These are phyloP conservation scores for Microchirus variegatus DNA, from an alignment of 2,797 vertebrate species.

Conservation along the genomic window DNA sequence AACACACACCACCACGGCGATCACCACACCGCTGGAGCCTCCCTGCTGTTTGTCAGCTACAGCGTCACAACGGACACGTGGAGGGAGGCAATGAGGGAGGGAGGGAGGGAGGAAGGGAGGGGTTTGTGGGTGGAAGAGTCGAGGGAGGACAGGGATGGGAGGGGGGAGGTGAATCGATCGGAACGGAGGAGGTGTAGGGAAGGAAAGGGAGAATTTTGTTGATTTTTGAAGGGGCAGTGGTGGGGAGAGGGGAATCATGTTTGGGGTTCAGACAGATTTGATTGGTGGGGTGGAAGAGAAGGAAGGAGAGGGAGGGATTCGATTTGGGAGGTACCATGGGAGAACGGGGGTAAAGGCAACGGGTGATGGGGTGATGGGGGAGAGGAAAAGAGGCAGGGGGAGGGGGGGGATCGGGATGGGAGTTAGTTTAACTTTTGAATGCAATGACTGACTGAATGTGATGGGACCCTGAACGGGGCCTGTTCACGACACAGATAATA, in stretches of 20 bases:
- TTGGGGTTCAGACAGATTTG: conserved; percentile 29
- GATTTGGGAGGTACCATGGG: conserved; percentile 29
- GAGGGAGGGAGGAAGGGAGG: conserved; percentile 11
- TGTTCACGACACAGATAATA: conserved; percentile 45
- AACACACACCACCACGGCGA: conserved; percentile 90
- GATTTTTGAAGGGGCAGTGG: conserved; percentile 26
- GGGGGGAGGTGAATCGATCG: conserved; percentile 27
- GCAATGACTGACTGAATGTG: conserved; percentile 60
- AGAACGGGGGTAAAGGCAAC: not conserved
- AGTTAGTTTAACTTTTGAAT: conserved; percentile 70
- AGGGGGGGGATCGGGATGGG: conserved; percentile 56
- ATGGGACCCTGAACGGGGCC: conserved; percentile 66
- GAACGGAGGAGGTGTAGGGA: conserved; percentile 26
- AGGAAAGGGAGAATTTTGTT: conserved; percentile 19
- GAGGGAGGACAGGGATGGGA: conserved; percentile 17
- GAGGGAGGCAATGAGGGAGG: conserved; percentile 35
- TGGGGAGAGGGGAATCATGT: conserved; percentile 18
- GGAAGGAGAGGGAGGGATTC: conserved; percentile 5
- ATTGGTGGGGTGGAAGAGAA: conserved; percentile 39
- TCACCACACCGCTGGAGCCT: conserved; percentile 85
- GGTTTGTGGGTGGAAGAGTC: conserved; percentile 22
- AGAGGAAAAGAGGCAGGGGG: conserved; percentile 35
- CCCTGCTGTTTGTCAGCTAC: conserved; percentile 82
- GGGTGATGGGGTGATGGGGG: conserved; percentile 19
- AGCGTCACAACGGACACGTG: conserved; percentile 56